phyloP scores from a whole-genome alignment of 2,797 vertebrate species.

The Syndactyla subalaris region DNA sequence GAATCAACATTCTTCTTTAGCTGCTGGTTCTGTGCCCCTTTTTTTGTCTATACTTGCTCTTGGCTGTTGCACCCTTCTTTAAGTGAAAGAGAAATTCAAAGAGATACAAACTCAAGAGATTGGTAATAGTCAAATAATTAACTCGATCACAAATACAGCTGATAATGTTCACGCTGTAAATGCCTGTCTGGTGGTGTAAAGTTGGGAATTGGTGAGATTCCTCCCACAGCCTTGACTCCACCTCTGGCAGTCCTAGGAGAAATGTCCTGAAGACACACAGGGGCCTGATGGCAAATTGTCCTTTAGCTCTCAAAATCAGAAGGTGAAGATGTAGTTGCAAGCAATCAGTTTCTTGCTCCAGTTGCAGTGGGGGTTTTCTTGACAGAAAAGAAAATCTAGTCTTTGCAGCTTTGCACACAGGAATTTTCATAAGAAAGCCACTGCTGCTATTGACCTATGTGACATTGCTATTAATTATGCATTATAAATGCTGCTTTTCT shows the following conservation, averaged over 20 bases:
- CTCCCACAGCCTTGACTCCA: neutral
- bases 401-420: neutral
- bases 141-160: neutral
- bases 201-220: neutral
- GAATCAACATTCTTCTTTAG: neutral
- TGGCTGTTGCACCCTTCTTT: neutral
- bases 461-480: conserved; percentile 19
- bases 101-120: neutral
- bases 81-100: neutral
- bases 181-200: neutral
- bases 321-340: neutral
- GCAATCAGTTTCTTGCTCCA: neutral
- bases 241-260: neutral
- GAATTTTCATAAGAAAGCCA: neutral
- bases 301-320: neutral
- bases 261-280: neutral
- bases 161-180: neutral
- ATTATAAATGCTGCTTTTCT: neutral
- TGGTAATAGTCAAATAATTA: neutral
- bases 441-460: neutral
- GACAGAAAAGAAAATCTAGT: neutral
- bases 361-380: neutral
- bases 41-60: neutral
- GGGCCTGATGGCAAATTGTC: neutral
- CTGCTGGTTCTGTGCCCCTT: neutral